Evolutionary conservation across 2,797 vertebrate genomes (phyloP).

Genomic region (Sebastolobus altivelis): DNA sequence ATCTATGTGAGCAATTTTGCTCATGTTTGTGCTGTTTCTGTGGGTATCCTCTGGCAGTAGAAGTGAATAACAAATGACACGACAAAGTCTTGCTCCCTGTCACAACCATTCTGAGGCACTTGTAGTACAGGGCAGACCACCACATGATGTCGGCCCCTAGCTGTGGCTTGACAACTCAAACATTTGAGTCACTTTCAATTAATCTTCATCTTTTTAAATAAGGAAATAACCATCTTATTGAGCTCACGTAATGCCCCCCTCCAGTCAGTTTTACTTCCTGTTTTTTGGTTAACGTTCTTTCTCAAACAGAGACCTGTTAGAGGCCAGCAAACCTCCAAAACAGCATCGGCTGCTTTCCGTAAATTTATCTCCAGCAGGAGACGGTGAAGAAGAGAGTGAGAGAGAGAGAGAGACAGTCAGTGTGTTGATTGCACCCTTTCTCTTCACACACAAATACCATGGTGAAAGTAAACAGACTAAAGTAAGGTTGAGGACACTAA

Average conservation of each 20-base stretch:
- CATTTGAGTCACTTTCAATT: slow-evolving; percentile 25
- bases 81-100: slow-evolving; percentile 17
- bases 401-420: no score
- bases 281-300: no score
- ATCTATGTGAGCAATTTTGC: not conserved
- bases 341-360: no score
- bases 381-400: no score
- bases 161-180: slow-evolving; percentile 19
- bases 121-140: not conserved
- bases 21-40: slow-evolving; percentile 9
- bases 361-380: no score
- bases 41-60: slow-evolving; percentile 26
- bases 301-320: no score
- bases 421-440: no score
- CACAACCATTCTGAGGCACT: slow-evolving; percentile 21
- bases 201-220: not conserved
- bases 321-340: no score
- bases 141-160: slow-evolving; percentile 16
- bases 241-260: not conserved
- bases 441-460: no score
- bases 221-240: not conserved
- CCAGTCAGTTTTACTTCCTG: no score
- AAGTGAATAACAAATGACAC: slow-evolving; percentile 43
- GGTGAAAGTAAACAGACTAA: no score
- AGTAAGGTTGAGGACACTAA: no score